Evolutionary conservation across 2,113 vertebrate genomes (phyloP).

Genomic region (Maylandia zebra): DNA sequence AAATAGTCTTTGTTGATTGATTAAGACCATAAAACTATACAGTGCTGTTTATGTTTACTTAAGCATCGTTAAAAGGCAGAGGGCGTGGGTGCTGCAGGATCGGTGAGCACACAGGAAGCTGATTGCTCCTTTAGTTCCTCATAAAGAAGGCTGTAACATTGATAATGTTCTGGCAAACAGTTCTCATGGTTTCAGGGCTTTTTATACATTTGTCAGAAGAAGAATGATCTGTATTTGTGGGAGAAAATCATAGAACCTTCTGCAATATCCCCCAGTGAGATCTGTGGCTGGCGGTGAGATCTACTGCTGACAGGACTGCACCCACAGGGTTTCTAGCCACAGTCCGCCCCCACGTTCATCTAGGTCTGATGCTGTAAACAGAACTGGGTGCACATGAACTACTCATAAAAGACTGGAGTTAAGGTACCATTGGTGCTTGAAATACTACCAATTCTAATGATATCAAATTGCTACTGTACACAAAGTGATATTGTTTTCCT

Average conservation of each 20-base stretch:
- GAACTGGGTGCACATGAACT: neutral
- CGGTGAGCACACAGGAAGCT: neutral
- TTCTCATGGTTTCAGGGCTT: neutral
- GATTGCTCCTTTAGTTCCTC: neutral
- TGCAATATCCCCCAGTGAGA: neutral
- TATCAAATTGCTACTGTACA: neutral
- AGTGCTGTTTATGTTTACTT: neutral
- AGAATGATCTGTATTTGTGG: neutral
- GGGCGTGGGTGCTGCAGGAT: neutral
- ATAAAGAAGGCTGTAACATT: neutral
- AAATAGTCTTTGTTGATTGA: neutral
- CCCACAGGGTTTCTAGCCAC: neutral
- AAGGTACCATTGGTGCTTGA: neutral
- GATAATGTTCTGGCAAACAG: neutral
- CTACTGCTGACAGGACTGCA: neutral
- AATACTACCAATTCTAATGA: neutral
- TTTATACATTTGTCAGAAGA: neutral
- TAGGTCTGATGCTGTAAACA: neutral
- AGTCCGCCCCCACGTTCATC: neutral
- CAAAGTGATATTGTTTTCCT: neutral
- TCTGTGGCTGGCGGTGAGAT: neutral
- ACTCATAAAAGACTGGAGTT: neutral
- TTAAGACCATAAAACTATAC: conserved; percentile 3
- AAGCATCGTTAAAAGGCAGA: neutral
- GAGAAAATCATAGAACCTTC: neutral